Evolutionary conservation across 2,797 vertebrate genomes (phyloP), one percentile per base, ranked within the genome.

Genomic region (Serranus cabrilla): DNA sequence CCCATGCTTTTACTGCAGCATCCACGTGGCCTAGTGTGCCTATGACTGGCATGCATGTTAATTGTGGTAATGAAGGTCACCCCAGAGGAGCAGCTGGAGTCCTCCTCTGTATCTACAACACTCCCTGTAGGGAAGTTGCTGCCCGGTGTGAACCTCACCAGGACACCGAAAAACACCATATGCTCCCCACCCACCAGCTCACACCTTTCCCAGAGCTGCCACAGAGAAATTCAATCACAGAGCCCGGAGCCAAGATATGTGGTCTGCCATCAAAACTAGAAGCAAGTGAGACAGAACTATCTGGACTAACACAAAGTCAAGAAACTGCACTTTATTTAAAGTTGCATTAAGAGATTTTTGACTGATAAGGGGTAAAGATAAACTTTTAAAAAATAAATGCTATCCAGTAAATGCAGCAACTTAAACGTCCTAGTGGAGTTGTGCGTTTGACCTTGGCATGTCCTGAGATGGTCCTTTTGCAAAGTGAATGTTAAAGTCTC

Each of bases 1-100:
- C 50, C 52, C 31, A 21, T 64, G 50, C 70, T 64, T 55, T 40
- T 49, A 59, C 27, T 74, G 54, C 66, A 82, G 37, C 46, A 47
- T 77, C 62, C 47, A 63, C 42, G 52, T 70, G 75, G 68, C 59
- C 52, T 14, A 21, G 45, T 69, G 56, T 76, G 77, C 47, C 71
- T 84, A 13, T 94, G 93, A 94, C 63, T 94, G 94, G 87, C 91
- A 65, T 75, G 63, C 89, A 82, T 93, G 79, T 84, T 95, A 94
- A 95, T 95, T 93, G 83, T 78, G 76, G 54, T 95, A 95, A 96
- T 93, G 92, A 95, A 95, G 90, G 93, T 94, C 92, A 93, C 81
- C 87, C 87, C 76, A 72, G 69, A 77, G 78, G 72, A 93, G 84
- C 94, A 91, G 93, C 92, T 93, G 94, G 93, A 93, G 84, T 85